Evolutionary conservation across 1,140 invertebrate species (phyloP).

Genomic region (Atta cephalotes): DNA sequence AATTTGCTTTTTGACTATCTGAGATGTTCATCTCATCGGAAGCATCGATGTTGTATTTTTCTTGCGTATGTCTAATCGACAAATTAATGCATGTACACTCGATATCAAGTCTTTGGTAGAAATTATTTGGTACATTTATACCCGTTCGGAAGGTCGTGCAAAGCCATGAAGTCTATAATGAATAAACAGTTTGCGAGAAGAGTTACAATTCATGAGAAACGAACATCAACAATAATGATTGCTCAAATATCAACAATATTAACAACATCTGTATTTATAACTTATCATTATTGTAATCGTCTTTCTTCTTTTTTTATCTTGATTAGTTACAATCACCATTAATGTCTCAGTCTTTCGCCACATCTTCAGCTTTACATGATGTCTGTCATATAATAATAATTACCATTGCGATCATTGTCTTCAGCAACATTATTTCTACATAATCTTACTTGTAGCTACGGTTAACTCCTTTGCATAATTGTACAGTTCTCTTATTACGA

Average conservation of each 20-base stretch:
- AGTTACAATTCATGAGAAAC: conserved; percentile 77
- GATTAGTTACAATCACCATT: conserved; percentile 66
- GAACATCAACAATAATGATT: conserved; percentile 83
- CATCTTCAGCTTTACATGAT: conserved; percentile 62
- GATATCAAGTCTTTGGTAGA: conserved; percentile 75
- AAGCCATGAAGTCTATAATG: conserved; percentile 73
- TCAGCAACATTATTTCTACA: conserved; percentile 69
- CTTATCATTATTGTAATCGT: conserved; percentile 80
- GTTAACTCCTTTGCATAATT: conserved; percentile 28
- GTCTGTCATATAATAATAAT: conserved; percentile 68
- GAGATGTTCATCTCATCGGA: conserved; percentile 23
- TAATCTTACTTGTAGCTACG: conserved; percentile 48
- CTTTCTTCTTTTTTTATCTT: conserved; percentile 63
- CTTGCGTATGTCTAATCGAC: conserved; percentile 36
- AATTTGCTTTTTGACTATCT: neutral
- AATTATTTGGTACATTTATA: conserved; percentile 75
- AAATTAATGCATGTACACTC: conserved; percentile 46
- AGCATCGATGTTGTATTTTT: conserved; percentile 32
- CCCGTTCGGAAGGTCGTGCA: conserved; percentile 76
- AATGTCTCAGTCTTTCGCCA: conserved; percentile 71
- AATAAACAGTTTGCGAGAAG: conserved; percentile 76
- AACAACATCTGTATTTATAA: conserved; percentile 80
- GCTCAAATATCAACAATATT: conserved; percentile 82
- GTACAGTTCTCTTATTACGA: neutral
- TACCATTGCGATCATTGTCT: conserved; percentile 72